Evolutionary conservation across 2,888 invertebrate genomes (phyloP), one percentile per base, ranked within the genome.

Genomic region (Agonopterix alstromeriana): DNA sequence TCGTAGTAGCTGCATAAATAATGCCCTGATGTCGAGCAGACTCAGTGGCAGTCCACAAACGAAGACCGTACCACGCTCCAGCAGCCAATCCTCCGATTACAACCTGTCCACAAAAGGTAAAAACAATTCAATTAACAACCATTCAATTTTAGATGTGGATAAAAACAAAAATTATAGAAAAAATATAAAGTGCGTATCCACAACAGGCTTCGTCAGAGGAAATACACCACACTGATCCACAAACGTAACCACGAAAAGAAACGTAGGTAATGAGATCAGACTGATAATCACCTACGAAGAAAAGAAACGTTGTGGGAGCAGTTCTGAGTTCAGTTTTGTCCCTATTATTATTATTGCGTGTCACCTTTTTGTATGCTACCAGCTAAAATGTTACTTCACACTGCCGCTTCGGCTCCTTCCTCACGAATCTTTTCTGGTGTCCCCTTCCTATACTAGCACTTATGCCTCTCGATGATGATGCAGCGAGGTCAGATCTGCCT

Each of bases 1-100:
- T 94, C 0, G 94, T 92, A 1, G 95, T 95, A 0, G 94, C 93
- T 51, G 94, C 94, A 65, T 92, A 92, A 65, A 94, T 92, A 46
- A 93, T 81, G 35, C 92, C 92, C 52, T 92, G 91, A 9, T 88
- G 93, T 84, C 68, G 90, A 73, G 54, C 93, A 89, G 58, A 94
- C 91, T 77, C 95, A 89, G 84, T 95, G 61, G 94, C 92, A 0
- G 95, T 95, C 57, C 92, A 92, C 8, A 95, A 77, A 38, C 92
- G 90, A 43, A 95, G 78, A 42, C 92, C 91, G 67, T 94, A 95
- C 93, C 94, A 94, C 0, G 93, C 93, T 0, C 93, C 93, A 0
- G 95, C 92, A 5, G 90, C 80, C 10, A 96, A 80, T 49, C 93
- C 93, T 10, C 92, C 89, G 27, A 94, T 71, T 42, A 87, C 70